Percentiles rank a stretch among this genome's conserved stretches.
Conservation (phyloP, 1,140 invertebrate genomes). For the Lethrus apterus region DNA sequence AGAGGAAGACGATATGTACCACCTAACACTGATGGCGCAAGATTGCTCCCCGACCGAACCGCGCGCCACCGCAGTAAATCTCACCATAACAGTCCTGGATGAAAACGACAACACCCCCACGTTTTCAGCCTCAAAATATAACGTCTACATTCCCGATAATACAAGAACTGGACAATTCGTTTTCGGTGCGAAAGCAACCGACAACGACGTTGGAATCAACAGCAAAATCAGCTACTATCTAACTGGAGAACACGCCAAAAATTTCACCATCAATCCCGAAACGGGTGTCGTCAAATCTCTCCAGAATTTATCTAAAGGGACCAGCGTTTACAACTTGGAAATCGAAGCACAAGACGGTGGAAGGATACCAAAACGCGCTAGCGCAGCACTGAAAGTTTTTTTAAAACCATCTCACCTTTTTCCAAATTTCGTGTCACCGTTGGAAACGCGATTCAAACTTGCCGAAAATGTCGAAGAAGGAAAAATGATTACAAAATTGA, state of each 20-base stretch:
- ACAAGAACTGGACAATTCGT: conserved; percentile 74
- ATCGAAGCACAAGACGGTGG: conserved; percentile 68
- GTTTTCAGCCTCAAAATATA: conserved; percentile 64
- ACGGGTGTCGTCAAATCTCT: conserved; percentile 77
- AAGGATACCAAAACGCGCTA: conserved; percentile 51
- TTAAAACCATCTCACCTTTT: conserved; percentile 66
- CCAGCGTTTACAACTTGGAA: conserved; percentile 59
- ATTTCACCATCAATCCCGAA: conserved; percentile 67
- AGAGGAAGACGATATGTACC: conserved; percentile 68
- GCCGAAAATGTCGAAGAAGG: conserved; percentile 72
- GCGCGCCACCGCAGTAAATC: conserved; percentile 66
- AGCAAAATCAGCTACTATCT: conserved; percentile 71
- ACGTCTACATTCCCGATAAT: conserved; percentile 70
- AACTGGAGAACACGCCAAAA: conserved; percentile 65
- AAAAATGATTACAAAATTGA: conserved; percentile 61
- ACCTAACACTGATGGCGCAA: conserved; percentile 75
- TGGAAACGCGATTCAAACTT: conserved; percentile 64
- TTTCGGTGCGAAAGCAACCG: conserved; percentile 75
- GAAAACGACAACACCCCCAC: conserved; percentile 82
- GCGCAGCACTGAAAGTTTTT: conserved; percentile 60
- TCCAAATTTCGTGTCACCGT: conserved; percentile 61
- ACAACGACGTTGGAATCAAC: conserved; percentile 72
- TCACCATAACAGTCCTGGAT: conserved; percentile 72
- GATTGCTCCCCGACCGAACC: conserved; percentile 80
- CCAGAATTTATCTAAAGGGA: conserved; percentile 45